Conservation (phyloP, 2,888 invertebrate species). For the Ormyrus labotus region DNA sequence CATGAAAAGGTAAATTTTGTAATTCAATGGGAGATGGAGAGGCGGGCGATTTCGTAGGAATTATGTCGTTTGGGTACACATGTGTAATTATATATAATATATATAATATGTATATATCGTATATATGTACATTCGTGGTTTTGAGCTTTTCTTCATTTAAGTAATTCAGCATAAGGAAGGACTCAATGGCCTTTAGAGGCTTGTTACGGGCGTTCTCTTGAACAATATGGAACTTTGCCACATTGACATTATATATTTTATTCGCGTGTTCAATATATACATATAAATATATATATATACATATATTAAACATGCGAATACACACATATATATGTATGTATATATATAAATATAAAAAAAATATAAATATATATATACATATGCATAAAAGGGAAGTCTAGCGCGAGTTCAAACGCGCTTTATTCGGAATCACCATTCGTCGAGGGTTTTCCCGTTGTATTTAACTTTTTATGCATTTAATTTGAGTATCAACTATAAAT, state of each 20-base stretch:
- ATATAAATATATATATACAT: too few relatives aligned
- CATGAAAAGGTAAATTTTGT: conserved; percentile 64
- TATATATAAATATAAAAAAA: conserved; percentile 11
- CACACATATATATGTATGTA: conserved; percentile 16
- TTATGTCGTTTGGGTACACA: conserved; percentile 71
- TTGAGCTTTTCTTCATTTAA: conserved; percentile 73
- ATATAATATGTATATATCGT: conserved; percentile 68
- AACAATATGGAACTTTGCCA: conserved; percentile 56
- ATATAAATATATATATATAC: conserved; percentile 37
- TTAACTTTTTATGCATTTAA: conserved; percentile 23
- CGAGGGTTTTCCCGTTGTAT: conserved; percentile 48
- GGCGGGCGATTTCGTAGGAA: conserved; percentile 66
- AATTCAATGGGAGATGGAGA: conserved; percentile 54
- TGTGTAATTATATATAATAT: conserved; percentile 61
- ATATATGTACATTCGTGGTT: conserved; percentile 75
- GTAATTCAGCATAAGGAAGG: conserved; percentile 70
- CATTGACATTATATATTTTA: conserved; percentile 51
- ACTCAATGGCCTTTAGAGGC: conserved; percentile 58
- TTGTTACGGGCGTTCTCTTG: conserved; percentile 56
- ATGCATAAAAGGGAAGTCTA: conserved; percentile 38
- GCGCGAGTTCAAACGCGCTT: conserved; percentile 27
- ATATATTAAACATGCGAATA: not conserved
- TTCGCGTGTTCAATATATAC: conserved; percentile 48
- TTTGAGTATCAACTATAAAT: conserved; percentile 43
- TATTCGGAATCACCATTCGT: conserved; percentile 41